A percentile compares a stretch with the other conserved stretches of the same genome.
phyloP scores from a whole-genome alignment of 2,888 invertebrate genomes.

The Metacarcinus magister region DNA sequence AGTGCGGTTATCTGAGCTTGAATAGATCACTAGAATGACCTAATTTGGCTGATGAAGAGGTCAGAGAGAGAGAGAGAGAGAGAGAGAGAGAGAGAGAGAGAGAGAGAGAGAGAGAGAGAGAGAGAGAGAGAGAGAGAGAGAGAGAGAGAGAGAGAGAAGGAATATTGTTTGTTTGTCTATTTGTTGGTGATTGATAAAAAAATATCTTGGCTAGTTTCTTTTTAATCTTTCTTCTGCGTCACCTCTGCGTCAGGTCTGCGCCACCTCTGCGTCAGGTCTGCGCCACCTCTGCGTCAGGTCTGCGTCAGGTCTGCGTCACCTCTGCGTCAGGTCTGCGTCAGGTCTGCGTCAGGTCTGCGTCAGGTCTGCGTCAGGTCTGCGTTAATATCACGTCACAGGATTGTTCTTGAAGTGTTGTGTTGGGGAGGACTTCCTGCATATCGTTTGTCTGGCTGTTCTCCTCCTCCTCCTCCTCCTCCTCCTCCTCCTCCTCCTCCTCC shows the following conservation, averaged over 20 bases:
- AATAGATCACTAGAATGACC: conserved; percentile 1
- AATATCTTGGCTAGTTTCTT: neutral
- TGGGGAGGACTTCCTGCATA: too few relatives aligned
- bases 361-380: too few relatives aligned
- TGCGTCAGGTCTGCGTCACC: too few relatives aligned
- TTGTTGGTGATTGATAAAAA: too few relatives aligned
- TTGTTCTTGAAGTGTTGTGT: too few relatives aligned
- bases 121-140: neutral
- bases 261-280: too few relatives aligned
- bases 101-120: neutral
- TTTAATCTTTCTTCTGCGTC: too few relatives aligned
- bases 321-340: neutral
- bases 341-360: neutral
- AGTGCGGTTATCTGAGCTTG: neutral
- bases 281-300: too few relatives aligned
- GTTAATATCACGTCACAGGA: too few relatives aligned
- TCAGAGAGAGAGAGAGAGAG: neutral
- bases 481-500: neutral
- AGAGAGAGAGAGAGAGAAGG: neutral
- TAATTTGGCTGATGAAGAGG: conserved; percentile 26
- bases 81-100: neutral
- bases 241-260: too few relatives aligned
- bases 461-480: neutral
- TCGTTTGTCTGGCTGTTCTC: neutral
- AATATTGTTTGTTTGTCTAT: neutral